These are phyloP conservation scores for Oceanodroma tethys DNA, from an alignment of 2,113 vertebrate genomes.

Conservation along the genomic window DNA sequence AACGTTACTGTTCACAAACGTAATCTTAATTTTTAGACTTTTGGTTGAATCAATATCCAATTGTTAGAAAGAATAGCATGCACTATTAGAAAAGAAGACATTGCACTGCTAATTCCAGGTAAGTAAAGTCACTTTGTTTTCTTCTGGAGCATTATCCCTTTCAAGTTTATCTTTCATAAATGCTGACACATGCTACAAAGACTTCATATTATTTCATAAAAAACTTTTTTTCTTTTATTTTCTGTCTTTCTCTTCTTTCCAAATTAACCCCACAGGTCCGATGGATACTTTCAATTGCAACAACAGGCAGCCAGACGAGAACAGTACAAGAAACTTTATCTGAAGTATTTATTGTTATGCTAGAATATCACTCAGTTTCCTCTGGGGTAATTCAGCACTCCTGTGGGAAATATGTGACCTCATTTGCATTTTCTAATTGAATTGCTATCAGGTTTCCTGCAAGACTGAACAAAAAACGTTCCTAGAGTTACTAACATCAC, in stretches of 20 bases:
- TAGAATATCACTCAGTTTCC: conserved; percentile 23
- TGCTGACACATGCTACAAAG: not conserved
- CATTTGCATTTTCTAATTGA: conserved; percentile 85
- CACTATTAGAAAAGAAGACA: not conserved
- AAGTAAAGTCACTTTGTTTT: not conserved
- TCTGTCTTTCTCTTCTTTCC: not conserved
- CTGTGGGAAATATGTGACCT: conserved; percentile 70
- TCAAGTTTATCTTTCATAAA: conserved; percentile 6
- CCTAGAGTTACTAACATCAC: not conserved
- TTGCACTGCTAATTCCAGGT: not conserved
- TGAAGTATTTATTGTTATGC: conserved; percentile 61
- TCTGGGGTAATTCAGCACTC: conserved; percentile 54
- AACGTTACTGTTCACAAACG: not conserved
- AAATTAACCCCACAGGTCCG: conserved; percentile 28
- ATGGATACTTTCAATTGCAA: not conserved
- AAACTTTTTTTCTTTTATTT: not conserved
- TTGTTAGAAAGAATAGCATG: not conserved
- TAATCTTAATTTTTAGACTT: not conserved
- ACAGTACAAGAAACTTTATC: conserved; percentile 4
- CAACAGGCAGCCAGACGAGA: conserved; percentile 1
- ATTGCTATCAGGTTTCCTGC: conserved; percentile 79
- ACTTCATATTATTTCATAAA: conserved; percentile 22
- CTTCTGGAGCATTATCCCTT: not conserved
- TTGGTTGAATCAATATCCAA: not conserved
- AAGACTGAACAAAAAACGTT: conserved; percentile 71